These are phyloP conservation scores for Diarsia rubi DNA, from an alignment of 2,888 invertebrate species.

Conservation along the genomic window DNA sequence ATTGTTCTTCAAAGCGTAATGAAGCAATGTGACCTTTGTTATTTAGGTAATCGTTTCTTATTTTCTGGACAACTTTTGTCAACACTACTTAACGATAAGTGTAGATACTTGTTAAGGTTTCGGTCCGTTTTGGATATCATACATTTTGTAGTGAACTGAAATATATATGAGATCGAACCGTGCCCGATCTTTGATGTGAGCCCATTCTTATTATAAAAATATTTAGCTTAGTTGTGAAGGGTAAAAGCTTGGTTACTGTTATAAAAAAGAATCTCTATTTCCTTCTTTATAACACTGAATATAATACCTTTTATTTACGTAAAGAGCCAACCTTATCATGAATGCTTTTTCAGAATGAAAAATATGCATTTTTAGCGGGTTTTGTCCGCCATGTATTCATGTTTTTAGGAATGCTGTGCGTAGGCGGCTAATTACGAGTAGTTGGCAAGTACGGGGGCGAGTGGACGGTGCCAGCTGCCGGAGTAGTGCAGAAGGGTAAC, in stretches of 20 bases:
- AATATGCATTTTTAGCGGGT: slow-evolving; percentile 16
- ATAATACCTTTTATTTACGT: neutral
- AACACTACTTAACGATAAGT: slow-evolving; percentile 33
- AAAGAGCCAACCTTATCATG: slow-evolving; percentile 7
- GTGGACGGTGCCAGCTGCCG: slow-evolving; percentile 9
- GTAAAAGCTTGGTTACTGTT: slow-evolving; percentile 20
- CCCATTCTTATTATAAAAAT: slow-evolving; percentile 13
- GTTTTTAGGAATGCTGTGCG: slow-evolving; percentile 52
- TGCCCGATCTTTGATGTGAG: slow-evolving; percentile 4
- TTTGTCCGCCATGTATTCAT: slow-evolving; percentile 32
- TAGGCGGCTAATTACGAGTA: slow-evolving; percentile 54
- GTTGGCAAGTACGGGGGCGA: slow-evolving; percentile 39
- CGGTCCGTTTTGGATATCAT: slow-evolving; percentile 24
- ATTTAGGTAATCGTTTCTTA: neutral
- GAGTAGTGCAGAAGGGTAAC: slow-evolving; percentile 32
- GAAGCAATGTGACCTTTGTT: slow-evolving; percentile 12
- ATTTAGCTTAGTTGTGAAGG: slow-evolving; percentile 10
- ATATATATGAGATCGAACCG: slow-evolving; percentile 40
- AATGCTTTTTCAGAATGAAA: slow-evolving; percentile 33
- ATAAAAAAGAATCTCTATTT: slow-evolving; percentile 18
- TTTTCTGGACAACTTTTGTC: slow-evolving; percentile 2
- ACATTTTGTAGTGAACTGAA: slow-evolving; percentile 30
- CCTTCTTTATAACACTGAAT: slow-evolving; percentile 1
- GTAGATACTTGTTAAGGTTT: slow-evolving; percentile 13
- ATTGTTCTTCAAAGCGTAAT: slow-evolving; percentile 7